Percentiles rank a stretch among this genome's conserved stretches.
Conservation (phyloP, 2,113 vertebrate species). For the Charina bottae region DNA sequence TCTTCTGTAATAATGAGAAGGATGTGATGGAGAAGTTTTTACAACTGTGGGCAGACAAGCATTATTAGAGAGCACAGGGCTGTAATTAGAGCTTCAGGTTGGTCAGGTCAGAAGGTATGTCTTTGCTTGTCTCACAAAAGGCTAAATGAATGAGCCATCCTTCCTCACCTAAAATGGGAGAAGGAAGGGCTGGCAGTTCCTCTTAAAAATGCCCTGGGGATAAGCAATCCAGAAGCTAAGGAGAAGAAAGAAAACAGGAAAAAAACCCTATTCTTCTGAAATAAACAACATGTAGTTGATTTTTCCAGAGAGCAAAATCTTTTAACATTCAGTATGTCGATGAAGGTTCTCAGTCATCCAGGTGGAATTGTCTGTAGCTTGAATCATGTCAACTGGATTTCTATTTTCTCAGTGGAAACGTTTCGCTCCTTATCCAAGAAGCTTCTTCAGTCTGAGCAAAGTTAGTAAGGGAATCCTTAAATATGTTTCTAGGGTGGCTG, state of each 20-base stretch:
- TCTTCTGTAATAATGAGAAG: conserved; percentile 14
- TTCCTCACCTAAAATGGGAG: background rate
- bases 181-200: background rate
- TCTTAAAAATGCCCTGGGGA: background rate
- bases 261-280: background rate
- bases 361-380: no score
- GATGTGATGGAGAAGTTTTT: background rate
- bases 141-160: conserved; percentile 2
- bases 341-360: no score
- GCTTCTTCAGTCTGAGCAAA: no score
- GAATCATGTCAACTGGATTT: no score
- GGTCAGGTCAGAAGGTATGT: conserved; percentile 16
- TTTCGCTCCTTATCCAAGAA: no score
- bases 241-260: background rate
- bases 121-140: background rate
- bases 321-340: background rate
- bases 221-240: background rate
- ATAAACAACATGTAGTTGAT: background rate
- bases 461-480: no score
- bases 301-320: background rate
- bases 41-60: conserved; percentile 22
- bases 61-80: conserved; percentile 22
- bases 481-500: no score
- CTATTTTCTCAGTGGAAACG: no score
- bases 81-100: conserved; percentile 27